Evolutionary conservation across 2,888 invertebrate genomes (phyloP).

Genomic region (Drosophila basisetae): DNA sequence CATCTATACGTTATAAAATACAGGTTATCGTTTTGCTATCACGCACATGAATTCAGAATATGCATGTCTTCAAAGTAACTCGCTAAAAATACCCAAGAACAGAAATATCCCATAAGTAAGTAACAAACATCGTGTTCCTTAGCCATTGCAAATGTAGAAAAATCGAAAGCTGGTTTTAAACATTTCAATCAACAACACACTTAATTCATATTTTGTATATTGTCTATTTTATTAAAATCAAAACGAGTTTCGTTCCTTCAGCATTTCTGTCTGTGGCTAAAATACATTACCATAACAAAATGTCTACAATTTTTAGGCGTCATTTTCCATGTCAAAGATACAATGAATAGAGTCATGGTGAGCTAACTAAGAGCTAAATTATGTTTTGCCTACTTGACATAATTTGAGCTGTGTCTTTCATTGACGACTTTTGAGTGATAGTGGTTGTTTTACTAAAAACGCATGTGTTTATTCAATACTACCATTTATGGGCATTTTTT

Average conservation of each 20-base stretch:
- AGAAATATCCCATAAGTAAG: neutral
- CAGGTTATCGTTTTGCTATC: neutral
- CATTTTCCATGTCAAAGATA: slow-evolving; percentile 19
- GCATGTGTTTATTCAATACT: neutral
- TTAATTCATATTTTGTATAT: slow-evolving; percentile 27
- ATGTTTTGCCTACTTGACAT: neutral
- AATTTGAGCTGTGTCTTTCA: slow-evolving; percentile 1
- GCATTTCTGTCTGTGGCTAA: slow-evolving; percentile 21
- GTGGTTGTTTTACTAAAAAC: neutral
- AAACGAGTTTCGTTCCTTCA: slow-evolving; percentile 34
- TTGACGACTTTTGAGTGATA: neutral
- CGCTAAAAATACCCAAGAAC: neutral
- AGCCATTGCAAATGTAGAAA: neutral
- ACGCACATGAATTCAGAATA: neutral
- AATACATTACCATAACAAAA: slow-evolving; percentile 37
- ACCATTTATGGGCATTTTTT: neutral
- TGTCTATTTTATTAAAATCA: slow-evolving; percentile 19
- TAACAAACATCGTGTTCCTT: neutral
- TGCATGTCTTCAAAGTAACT: neutral
- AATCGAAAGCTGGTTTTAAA: slow-evolving; percentile 19
- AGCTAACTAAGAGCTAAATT: slow-evolving; percentile 16
- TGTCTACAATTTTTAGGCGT: slow-evolving; percentile 4
- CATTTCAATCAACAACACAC: slow-evolving; percentile 30
- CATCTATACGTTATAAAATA: neutral
- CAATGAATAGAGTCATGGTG: slow-evolving; percentile 1